Evolutionary conservation across 2,797 vertebrate species (phyloP).

Genomic region (Smutsia gigantea): DNA sequence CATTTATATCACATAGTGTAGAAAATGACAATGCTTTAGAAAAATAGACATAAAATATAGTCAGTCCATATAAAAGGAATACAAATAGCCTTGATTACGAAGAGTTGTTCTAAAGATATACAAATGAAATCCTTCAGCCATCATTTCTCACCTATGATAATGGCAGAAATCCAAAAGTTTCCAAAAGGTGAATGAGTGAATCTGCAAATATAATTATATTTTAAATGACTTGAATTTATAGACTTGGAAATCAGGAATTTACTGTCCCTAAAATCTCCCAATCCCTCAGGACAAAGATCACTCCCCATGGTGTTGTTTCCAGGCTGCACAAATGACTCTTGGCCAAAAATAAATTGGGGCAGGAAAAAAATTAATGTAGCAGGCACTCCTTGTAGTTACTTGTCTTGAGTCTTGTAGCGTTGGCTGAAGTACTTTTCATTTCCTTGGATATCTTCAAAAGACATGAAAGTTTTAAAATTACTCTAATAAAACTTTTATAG

Average conservation of each 20-base stretch:
- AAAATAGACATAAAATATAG: neutral
- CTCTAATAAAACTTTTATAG: neutral
- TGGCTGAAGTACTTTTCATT: neutral
- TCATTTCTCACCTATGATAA: neutral
- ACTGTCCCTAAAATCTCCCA: neutral
- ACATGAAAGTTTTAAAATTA: neutral
- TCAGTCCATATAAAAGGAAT: neutral
- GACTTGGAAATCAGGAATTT: neutral
- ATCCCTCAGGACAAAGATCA: neutral
- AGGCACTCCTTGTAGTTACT: neutral
- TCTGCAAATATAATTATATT: neutral
- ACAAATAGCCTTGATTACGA: neutral
- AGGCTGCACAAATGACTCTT: neutral
- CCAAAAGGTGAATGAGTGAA: neutral
- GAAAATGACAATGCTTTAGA: neutral
- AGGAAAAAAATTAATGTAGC: neutral
- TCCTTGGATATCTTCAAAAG: neutral
- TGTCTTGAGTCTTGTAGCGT: neutral
- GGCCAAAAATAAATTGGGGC: neutral
- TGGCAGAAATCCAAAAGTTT: neutral
- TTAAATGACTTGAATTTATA: neutral
- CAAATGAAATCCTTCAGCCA: neutral
- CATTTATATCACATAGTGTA: neutral
- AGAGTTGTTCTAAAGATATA: neutral
- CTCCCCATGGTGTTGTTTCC: rapidly evolving